Percentiles rank a stretch among this genome's conserved stretches.
phyloP scores from a whole-genome alignment of 1,140 invertebrate genomes.

The Acromyrmex heyeri region DNA sequence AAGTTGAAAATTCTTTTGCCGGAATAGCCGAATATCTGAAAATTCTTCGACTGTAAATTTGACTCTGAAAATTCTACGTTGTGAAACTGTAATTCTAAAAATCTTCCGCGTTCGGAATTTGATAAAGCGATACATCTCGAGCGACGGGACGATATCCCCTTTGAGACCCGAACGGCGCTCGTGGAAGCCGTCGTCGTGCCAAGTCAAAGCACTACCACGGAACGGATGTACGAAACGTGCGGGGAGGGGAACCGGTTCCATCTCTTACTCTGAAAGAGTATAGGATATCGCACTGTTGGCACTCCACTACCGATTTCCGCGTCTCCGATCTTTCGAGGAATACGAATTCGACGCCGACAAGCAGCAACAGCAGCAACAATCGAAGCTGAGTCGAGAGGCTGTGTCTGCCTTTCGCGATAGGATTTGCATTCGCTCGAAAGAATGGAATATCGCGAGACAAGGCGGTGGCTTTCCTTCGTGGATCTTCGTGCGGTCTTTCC shows the following conservation, averaged over 20 bases:
- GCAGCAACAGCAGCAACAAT: neutral
- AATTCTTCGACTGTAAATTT: neutral
- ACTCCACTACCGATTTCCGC: neutral
- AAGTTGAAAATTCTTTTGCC: slow-evolving; percentile 3
- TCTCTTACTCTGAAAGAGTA: slow-evolving; percentile 41
- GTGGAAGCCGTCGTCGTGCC: slow-evolving; percentile 1
- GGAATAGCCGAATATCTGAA: neutral
- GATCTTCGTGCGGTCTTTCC: slow-evolving; percentile 9
- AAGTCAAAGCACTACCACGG: slow-evolving; percentile 41
- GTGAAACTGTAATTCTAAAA: slow-evolving; percentile 27
- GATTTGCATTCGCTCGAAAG: slow-evolving; percentile 35
- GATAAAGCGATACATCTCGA: slow-evolving; percentile 26
- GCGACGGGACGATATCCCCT: slow-evolving; percentile 24
- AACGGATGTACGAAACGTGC: slow-evolving; percentile 28
- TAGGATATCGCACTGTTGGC: slow-evolving; percentile 38
- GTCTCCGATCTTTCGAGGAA: slow-evolving; percentile 40
- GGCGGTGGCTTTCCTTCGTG: neutral
- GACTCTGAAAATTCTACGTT: neutral
- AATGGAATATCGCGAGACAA: slow-evolving; percentile 12
- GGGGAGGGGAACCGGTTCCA: slow-evolving; percentile 26
- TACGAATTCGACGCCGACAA: slow-evolving; percentile 33
- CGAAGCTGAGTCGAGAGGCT: slow-evolving; percentile 25
- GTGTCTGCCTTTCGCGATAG: slow-evolving; percentile 29
- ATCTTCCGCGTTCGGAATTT: slow-evolving; percentile 23
- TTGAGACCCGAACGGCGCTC: slow-evolving; percentile 30